phyloP scores from a whole-genome alignment of 1,140 invertebrate species.

The Sycobia sp. region DNA sequence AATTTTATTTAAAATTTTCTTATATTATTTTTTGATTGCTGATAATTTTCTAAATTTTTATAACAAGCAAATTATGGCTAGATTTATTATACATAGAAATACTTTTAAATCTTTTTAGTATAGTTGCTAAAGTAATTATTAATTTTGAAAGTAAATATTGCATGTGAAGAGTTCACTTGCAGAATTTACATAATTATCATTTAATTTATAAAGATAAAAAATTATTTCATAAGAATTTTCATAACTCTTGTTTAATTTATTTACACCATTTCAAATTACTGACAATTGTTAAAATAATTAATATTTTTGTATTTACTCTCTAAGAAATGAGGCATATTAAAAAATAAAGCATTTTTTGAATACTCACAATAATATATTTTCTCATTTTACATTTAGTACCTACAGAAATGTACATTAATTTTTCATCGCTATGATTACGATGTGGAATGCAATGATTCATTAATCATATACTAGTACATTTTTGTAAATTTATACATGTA shows the following conservation, averaged over 20 bases:
- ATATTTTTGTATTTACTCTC: constrained; percentile 32
- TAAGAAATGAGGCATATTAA: constrained; percentile 26
- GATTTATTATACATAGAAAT: constrained; percentile 13
- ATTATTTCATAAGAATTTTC: constrained; percentile 17
- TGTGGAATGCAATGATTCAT: constrained; percentile 34
- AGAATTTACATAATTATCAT: constrained; percentile 11
- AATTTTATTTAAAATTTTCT: constrained; percentile 22
- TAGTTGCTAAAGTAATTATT: constrained; percentile 7
- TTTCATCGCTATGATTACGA: constrained; percentile 19
- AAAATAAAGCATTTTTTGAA: constrained; percentile 31
- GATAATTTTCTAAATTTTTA: constrained; percentile 26
- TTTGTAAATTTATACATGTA: constrained; percentile 31
- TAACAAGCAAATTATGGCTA: constrained; percentile 24
- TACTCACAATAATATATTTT: constrained; percentile 34
- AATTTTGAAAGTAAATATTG: constrained; percentile 38
- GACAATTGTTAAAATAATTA: constrained; percentile 28
- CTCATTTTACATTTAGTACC: constrained; percentile 18
- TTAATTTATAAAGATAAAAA: constrained; percentile 21
- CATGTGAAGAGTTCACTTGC: constrained; percentile 24
- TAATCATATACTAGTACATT: constrained; percentile 22
- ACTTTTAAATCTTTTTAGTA: neutral
- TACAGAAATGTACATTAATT: constrained; percentile 31
- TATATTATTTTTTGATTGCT: constrained; percentile 11
- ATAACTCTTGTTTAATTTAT: constrained; percentile 28
- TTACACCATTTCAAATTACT: constrained; percentile 30